Percentiles rank a stretch among this genome's conserved stretches.
Conservation (phyloP, 2,888 invertebrate species). For the Noctua comes region DNA sequence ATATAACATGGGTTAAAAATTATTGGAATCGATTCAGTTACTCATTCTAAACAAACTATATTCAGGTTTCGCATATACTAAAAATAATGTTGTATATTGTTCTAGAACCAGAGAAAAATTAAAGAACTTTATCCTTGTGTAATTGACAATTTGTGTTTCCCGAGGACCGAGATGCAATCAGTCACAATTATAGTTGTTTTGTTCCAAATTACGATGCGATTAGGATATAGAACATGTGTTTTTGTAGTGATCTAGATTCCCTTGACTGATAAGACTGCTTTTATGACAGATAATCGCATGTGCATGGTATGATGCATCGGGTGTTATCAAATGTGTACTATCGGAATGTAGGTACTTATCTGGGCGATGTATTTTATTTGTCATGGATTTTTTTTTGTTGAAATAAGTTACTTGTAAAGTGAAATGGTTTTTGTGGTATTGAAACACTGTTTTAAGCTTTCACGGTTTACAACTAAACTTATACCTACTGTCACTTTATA, state of each 20-base stretch:
- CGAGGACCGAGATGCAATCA: slow-evolving; percentile 24
- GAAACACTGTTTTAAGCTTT: too few relatives aligned
- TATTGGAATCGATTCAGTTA: too few relatives aligned
- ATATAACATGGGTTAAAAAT: too few relatives aligned
- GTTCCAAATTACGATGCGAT: slow-evolving; percentile 24
- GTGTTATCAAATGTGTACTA: slow-evolving; percentile 19
- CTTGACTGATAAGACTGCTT: slow-evolving; percentile 7
- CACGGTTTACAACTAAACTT: too few relatives aligned
- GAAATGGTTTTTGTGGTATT: too few relatives aligned
- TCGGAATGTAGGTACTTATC: background rate
- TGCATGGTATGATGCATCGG: slow-evolving; percentile 36
- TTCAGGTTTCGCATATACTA: too few relatives aligned
- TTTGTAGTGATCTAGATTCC: slow-evolving; percentile 29
- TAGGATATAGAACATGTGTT: slow-evolving; percentile 30
- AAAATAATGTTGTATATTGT: too few relatives aligned
- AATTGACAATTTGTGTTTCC: slow-evolving; percentile 3
- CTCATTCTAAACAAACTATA: too few relatives aligned
- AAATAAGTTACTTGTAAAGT: too few relatives aligned
- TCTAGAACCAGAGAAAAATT: background rate
- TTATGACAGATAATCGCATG: slow-evolving; percentile 10
- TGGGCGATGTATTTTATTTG: background rate
- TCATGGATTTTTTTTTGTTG: slow-evolving; percentile 10
- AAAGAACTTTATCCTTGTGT: background rate
- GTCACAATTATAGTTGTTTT: slow-evolving; percentile 24
- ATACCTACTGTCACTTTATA: too few relatives aligned